Evolutionary conservation across 2,888 invertebrate genomes (phyloP), one percentile per base, ranked within the genome.

Genomic region (Oxyscelio sp.): DNA sequence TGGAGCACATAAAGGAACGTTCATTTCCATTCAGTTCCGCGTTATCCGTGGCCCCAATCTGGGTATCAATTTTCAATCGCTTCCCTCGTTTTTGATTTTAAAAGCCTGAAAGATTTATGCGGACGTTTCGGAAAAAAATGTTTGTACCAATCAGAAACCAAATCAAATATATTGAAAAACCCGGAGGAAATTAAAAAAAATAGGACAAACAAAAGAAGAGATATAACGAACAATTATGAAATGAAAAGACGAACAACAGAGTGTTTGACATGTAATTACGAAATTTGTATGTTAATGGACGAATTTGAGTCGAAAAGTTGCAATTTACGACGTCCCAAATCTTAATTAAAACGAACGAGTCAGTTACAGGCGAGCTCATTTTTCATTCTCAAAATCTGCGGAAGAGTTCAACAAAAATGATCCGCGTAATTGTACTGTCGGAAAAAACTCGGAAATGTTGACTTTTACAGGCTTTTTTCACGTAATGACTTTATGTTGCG

Each of bases 11-110:
- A 70, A 78, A 63, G 63, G 40, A 54, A 43, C 52, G 21, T 61
- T 59, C 77, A 68, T 68, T 78, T 61, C 27, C 68, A 68, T 52
- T 52, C 59, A 43, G 59, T 43, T 61, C 34, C 58, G 52, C 27
- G 11, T 59, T 78, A 43, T 50, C 27, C 52, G 31, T 50, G 24
- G 48, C 75, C 65, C 45, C 48, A 65, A 65, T 75, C 48, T 65
- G 48, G 56, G 5, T 63, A 45, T 71, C 70, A 58, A 58, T 70
- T 70, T 48, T 70, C 58, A 58, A 58, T 70, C 45, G 40, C 13
- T 70, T 58, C 34, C 17, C 24, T 48, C 24, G 24, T 8, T 48
- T 48, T 31, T 48, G 40, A 66, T 66, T 66, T 15, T 54, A 66
- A 54, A 66, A 54, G 13, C 22, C 15, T 6, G 38, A 8, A 38